Base-by-base conservation (phyloP, 2,888 invertebrate genomes). In the Abscondita cerata region DNA sequence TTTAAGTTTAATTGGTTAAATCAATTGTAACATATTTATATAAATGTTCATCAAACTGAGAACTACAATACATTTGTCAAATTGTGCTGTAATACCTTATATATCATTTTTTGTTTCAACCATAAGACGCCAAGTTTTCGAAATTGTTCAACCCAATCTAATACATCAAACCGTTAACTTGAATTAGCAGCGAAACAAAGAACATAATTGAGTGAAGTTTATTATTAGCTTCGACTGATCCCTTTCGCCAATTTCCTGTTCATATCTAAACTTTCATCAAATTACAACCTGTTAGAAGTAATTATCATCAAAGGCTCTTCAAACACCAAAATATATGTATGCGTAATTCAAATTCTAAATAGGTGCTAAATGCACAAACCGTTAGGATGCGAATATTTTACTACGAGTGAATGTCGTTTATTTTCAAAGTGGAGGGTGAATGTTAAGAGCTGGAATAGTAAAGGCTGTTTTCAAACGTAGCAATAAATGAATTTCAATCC, bases 401-500 rank as follows among this genome's bases (percentile, higher is more conserved):
- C 59, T 40, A 47, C 54, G 59, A 58, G 62, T 51, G 59, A 62
- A 62, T 59, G 50, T 53, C 59, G 54, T 62, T 62, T 62, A 55
- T 54, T 59, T 25, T 51, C 51, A 52, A 47, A 55, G 40, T 47
- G 46, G 57, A 64, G 56, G 63, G 56, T 64, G 58, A 55, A 55
- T 54, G 63, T 38, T 54, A 64, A 59, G 63, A 55, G 59, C 16
- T 36, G 9, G 46, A 51, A 57, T 47, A 44, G 46, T 50, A n/a
- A 31, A 48, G 41, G 34, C 40, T 63, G 58, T 64, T 64, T 64
- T 64, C 59, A 59, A 64, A 64, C n/a, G n/a, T 55, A 55, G 56
- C 59, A 64, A 64, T 64, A 64, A 64, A 64, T 56, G 63, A 64
- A 64, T 64, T 64, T 64, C 40, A 59, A 59, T 64, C 59, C 59